Evolutionary conservation across 2,113 vertebrate species (phyloP).

Genomic region (Drymodes brunneopygia): DNA sequence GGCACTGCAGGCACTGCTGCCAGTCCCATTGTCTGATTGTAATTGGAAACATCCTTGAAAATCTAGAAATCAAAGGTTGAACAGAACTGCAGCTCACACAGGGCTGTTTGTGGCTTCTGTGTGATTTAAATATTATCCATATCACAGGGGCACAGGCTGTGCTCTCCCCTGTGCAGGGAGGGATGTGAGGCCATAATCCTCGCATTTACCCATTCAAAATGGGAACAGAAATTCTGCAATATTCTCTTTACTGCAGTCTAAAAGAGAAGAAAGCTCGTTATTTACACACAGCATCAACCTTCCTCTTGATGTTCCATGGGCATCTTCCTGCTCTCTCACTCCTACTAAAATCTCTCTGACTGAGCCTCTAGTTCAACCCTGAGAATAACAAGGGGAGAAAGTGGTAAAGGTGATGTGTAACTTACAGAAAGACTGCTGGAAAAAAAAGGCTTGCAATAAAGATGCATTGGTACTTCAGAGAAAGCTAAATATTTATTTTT

Average conservation of each 20-base stretch:
- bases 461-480: background rate
- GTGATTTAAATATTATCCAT: background rate
- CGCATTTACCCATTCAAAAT: background rate
- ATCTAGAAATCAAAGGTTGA: background rate
- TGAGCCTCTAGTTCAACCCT: background rate
- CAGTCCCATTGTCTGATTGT: background rate
- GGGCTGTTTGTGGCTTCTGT: background rate
- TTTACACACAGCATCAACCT: background rate
- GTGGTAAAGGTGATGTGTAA: background rate
- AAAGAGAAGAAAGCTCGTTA: background rate
- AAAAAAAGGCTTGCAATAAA: background rate
- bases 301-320: background rate
- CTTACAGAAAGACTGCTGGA: background rate
- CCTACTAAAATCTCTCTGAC: background rate
- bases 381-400: background rate
- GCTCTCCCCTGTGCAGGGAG: background rate
- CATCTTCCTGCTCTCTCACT: background rate
- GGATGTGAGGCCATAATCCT: background rate
- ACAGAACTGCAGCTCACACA: background rate
- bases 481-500: background rate
- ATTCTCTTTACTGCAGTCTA: background rate
- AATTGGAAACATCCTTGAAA: background rate
- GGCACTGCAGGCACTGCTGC: background rate
- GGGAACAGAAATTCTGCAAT: background rate
- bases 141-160: rapidly evolving